These are phyloP conservation scores for Cerastoderma edule DNA, from an alignment of 2,888 invertebrate genomes.

Conservation along the genomic window DNA sequence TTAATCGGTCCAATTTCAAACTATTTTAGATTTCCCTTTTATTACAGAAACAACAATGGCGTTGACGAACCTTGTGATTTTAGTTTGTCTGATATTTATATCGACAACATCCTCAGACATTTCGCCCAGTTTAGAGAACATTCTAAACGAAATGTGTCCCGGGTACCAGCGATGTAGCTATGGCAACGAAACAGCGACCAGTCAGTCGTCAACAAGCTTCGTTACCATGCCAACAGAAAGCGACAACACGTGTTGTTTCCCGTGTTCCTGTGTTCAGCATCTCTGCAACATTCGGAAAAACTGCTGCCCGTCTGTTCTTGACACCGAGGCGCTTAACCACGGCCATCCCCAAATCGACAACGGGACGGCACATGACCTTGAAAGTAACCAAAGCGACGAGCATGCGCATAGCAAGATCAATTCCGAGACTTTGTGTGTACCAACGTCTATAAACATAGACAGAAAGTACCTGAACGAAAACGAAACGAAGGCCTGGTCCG, in stretches of 20 bases:
- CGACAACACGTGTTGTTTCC: constrained; percentile 27
- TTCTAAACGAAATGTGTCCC: constrained; percentile 1
- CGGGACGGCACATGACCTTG: background rate
- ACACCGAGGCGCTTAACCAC: background rate
- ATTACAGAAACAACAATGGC: background rate
- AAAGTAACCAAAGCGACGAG: constrained; percentile 2
- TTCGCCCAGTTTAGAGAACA: background rate
- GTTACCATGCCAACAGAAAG: background rate
- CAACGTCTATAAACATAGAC: constrained; percentile 27
- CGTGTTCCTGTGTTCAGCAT: constrained; percentile 32
- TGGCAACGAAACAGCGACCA: background rate
- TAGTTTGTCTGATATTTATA: background rate
- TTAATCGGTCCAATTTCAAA: no score
- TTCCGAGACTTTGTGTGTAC: constrained; percentile 16
- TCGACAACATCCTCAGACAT: background rate
- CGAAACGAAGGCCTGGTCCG: constrained; percentile 9
- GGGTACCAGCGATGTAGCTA: background rate
- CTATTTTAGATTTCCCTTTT: no score
- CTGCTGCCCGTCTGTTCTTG: constrained; percentile 32
- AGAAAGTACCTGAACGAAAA: background rate
- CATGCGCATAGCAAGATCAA: background rate
- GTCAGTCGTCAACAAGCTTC: background rate
- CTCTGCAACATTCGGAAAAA: constrained; percentile 23
- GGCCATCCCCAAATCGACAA: background rate
- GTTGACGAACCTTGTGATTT: background rate